phyloP scores from a whole-genome alignment of 1,140 invertebrate genomes.

The Temnothorax longispinosus region DNA sequence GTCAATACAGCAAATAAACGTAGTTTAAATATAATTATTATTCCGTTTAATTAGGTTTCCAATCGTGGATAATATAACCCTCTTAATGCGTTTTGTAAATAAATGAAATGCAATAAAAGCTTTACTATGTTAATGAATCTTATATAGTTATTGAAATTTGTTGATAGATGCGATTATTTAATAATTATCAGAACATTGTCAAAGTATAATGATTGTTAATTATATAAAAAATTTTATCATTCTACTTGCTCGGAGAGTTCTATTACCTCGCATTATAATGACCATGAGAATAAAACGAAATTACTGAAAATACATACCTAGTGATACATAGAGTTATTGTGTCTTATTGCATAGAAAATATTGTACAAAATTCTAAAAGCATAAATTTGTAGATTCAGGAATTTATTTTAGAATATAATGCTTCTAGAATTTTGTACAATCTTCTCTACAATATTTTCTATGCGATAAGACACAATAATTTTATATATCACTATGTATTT shows the following conservation, averaged over 20 bases:
- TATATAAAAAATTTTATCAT: background rate
- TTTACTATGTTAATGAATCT: conserved; percentile 4
- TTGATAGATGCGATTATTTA: background rate
- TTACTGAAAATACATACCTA: too few species aligned
- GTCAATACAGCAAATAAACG: background rate
- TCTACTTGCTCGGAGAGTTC: background rate
- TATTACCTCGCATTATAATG: too few species aligned
- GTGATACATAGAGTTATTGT: too few species aligned
- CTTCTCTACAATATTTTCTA: background rate
- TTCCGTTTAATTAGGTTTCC: conserved; percentile 4
- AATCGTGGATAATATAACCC: background rate
- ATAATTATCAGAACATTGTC: background rate
- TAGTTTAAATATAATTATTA: conserved; percentile 27
- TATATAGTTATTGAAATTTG: conserved; percentile 1
- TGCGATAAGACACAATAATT: background rate
- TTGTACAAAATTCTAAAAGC: too few species aligned
- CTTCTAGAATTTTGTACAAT: background rate
- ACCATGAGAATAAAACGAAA: too few species aligned
- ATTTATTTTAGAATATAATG: too few species aligned
- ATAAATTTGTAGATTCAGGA: too few species aligned
- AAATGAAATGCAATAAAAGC: background rate
- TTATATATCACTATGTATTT: background rate
- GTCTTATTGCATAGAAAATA: too few species aligned
- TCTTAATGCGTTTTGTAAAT: background rate
- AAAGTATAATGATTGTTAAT: background rate